Conservation (phyloP, 2,888 invertebrate species). For the Lysandra coridon region DNA sequence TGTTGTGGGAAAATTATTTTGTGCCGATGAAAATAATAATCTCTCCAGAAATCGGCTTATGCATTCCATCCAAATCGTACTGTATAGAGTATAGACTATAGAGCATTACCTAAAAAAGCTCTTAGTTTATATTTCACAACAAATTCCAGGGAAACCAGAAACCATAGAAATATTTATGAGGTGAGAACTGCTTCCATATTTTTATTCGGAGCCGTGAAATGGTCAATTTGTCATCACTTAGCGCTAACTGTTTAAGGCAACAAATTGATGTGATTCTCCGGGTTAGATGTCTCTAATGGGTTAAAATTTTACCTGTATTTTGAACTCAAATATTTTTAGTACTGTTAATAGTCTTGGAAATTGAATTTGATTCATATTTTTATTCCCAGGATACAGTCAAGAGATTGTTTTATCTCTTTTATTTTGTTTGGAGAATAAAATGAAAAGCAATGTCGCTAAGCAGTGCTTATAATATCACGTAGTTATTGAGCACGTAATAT, state of each 20-base stretch:
- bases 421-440: no score
- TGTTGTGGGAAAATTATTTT: no score
- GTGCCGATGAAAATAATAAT: no score
- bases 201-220: conserved; percentile 20
- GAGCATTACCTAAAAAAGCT: no score
- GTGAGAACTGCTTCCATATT: conserved; percentile 21
- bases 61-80: no score
- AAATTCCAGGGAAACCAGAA: background rate
- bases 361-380: background rate
- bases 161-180: conserved; percentile 16
- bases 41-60: no score
- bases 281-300: conserved; percentile 22
- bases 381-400: background rate
- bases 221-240: conserved; percentile 26
- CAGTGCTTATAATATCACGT: no score
- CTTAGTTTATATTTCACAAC: background rate
- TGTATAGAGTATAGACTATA: no score
- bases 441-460: no score
- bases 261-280: conserved; percentile 25
- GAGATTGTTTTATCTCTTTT: no score
- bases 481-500: no score
- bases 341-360: background rate
- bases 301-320: conserved; percentile 13
- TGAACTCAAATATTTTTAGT: background rate
- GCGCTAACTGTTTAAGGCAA: conserved; percentile 27